Evolutionary conservation across 2,888 invertebrate species (phyloP), one percentile per base, ranked within the genome.

Genomic region (Trilocha varians): DNA sequence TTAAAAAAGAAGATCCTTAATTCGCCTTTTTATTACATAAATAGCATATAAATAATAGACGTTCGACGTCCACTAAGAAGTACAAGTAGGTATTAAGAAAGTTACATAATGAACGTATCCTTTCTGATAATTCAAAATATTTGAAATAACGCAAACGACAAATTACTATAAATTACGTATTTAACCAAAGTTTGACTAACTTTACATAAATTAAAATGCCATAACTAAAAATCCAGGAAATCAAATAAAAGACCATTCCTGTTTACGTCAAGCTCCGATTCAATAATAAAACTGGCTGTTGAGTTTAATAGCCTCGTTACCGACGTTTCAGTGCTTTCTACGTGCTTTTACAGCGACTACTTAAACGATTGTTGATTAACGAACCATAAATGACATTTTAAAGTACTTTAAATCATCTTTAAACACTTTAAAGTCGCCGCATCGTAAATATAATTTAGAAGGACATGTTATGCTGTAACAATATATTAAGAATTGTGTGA

Each of bases 281-380:
- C 52, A 53, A 58, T 55, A 58, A 57, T 59, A 55, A 50, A 57
- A 57, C 48, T 48, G 50, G 46, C 40, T 49, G 49, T 55, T 55
- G 49, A 43, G 44, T 62, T 55, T 63, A 66, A 66, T 65, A 61
- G 48, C 55, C 43, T 52, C 50, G 50, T 57, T 55, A 49, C 46
- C 39, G 49, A 46, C 50, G 50, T 49, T 46, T 42, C 46, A 43
- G 43, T 48, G 47, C 48, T 47, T 56, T 55, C 51, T 44, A 44
- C 50, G 2, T 42, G 46, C 48, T 53, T 53, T 48, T 56, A 52
- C 56, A 47, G 42, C 47, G 47, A 44, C 43, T 50, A 55, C 57
- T 56, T 60, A 56, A 62, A 69, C 59, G 53, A 46, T 54, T 55
- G 46, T 47, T 64, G 60, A 69, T 68, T 65, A 69, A 69, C 65